Percentiles rank a stretch among this genome's conserved stretches.
Evolutionary conservation across 2,888 invertebrate genomes (phyloP).

Genomic region (Arrhopalites spinosus): DNA sequence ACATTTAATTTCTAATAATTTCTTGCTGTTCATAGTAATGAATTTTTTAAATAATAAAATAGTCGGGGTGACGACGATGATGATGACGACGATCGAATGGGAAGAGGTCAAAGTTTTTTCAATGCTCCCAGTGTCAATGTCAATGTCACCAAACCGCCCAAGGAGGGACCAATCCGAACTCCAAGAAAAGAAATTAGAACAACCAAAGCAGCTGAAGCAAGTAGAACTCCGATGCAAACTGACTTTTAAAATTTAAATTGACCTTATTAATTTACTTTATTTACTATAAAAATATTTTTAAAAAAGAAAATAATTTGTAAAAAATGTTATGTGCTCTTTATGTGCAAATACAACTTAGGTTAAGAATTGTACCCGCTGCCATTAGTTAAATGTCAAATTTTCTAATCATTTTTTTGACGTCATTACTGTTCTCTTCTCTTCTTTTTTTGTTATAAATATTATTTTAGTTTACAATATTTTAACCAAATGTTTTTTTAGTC

Average conservation of each 20-base stretch:
- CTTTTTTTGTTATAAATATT: too few relatives aligned
- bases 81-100: conserved; percentile 25
- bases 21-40: too few relatives aligned
- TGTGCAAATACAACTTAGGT: too few relatives aligned
- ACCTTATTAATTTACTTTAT: background rate
- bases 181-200: conserved; percentile 22
- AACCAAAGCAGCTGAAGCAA: conserved; percentile 18
- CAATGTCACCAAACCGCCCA: background rate
- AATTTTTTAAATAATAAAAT: too few relatives aligned
- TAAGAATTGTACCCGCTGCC: too few relatives aligned
- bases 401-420: too few relatives aligned
- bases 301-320: background rate
- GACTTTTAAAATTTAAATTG: conserved; percentile 25
- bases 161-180: conserved; percentile 15
- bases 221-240: conserved; percentile 31
- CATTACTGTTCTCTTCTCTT: too few relatives aligned
- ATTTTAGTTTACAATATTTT: too few relatives aligned
- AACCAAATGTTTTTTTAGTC: too few relatives aligned
- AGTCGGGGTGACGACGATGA: conserved; percentile 35
- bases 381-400: too few relatives aligned
- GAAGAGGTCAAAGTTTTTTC: conserved; percentile 17
- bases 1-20: too few relatives aligned
- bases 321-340: too few relatives aligned
- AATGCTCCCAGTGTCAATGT: conserved; percentile 22
- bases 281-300: background rate